phyloP scores from a whole-genome alignment of 2,797 vertebrate species.

The Takifugu rubripes region DNA sequence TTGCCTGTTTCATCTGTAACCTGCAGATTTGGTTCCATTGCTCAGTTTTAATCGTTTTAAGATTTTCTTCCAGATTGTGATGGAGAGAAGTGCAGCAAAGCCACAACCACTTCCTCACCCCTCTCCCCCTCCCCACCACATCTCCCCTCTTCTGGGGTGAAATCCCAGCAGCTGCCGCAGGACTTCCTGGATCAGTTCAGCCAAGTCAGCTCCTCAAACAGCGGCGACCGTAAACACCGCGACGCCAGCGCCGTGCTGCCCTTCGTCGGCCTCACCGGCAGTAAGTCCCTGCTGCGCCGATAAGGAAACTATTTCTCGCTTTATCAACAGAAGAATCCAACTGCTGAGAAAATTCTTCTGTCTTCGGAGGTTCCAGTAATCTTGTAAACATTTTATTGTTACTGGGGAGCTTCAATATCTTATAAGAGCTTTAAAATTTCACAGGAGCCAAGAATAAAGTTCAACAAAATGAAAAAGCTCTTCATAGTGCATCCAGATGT shows the following conservation, averaged over 20 bases:
- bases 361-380: no score
- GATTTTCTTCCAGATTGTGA: conserved; percentile 56
- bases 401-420: no score
- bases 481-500: no score
- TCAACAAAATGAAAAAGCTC: no score
- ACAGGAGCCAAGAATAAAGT: no score
- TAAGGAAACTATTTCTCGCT: not conserved
- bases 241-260: conserved; percentile 74
- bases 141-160: conserved; percentile 9
- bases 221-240: conserved; percentile 69
- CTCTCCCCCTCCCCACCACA: not conserved
- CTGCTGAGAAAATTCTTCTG: no score
- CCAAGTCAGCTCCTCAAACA: conserved; percentile 71
- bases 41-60: not conserved
- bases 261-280: conserved; percentile 85
- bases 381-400: no score
- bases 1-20: no score
- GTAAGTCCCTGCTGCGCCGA: conserved; percentile 66
- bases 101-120: not conserved
- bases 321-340: conserved; percentile 1
- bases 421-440: no score
- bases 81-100: conserved; percentile 43
- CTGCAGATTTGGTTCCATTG: no score
- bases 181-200: conserved; percentile 65
- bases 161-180: conserved; percentile 38